Conservation (phyloP, 2,888 invertebrate species). For the Calameuta filiformis region DNA sequence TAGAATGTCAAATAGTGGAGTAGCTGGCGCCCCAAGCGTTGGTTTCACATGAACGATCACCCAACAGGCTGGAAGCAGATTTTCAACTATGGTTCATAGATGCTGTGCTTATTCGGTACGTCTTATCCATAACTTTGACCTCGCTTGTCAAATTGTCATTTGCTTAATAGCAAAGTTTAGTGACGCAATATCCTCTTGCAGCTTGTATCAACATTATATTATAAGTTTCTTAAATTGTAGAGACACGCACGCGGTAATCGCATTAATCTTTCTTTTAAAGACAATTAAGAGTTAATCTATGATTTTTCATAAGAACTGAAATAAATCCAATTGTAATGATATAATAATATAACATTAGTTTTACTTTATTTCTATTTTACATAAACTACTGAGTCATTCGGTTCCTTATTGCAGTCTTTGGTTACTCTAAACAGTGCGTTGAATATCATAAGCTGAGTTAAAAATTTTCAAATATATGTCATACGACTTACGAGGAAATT, state of each 20-base stretch:
- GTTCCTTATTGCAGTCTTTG: no score
- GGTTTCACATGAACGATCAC: slow-evolving; percentile 47
- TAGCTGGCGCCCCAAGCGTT: slow-evolving; percentile 38
- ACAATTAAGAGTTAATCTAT: not conserved
- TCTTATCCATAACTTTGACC: not conserved
- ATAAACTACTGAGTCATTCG: no score
- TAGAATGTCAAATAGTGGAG: slow-evolving; percentile 46
- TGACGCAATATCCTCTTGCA: not conserved
- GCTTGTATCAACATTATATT: not conserved
- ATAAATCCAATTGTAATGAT: not conserved
- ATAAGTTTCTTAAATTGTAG: not conserved
- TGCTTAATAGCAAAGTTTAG: not conserved
- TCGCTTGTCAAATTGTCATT: not conserved
- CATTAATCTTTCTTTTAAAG: not conserved
- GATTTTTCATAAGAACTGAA: not conserved
- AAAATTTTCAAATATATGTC: no score
- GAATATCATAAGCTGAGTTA: no score
- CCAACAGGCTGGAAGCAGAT: slow-evolving; percentile 50
- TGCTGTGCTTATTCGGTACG: not conserved
- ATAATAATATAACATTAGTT: no score
- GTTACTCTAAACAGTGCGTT: no score
- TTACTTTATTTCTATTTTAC: no score
- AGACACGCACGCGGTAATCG: not conserved
- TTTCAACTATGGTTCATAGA: slow-evolving; percentile 25
- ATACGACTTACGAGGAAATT: no score